A percentile compares a stretch with the other conserved stretches of the same genome.
Conservation (phyloP, 2,888 invertebrate genomes). For the Pyrgus malvae region DNA sequence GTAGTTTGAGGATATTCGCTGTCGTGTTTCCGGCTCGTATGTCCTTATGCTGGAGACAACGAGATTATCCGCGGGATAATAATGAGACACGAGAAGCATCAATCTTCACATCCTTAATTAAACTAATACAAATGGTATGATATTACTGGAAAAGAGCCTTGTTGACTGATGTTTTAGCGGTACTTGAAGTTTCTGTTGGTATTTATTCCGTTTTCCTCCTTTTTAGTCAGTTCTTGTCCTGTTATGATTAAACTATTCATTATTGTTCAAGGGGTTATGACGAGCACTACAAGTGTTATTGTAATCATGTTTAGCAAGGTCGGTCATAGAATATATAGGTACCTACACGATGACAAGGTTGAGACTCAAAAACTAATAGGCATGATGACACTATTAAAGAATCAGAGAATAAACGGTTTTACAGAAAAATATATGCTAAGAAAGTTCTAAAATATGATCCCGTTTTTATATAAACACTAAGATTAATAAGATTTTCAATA, state of each 20-base stretch:
- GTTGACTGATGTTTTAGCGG: constrained; percentile 35
- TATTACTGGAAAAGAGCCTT: constrained; percentile 32
- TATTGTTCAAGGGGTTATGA: background rate
- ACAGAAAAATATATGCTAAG: too few relatives aligned
- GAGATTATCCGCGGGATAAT: constrained; percentile 77
- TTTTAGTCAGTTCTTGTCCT: background rate
- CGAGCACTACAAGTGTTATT: too few relatives aligned
- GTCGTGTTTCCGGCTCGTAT: constrained; percentile 78
- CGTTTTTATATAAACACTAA: too few relatives aligned
- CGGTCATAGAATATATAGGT: too few relatives aligned
- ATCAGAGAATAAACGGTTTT: too few relatives aligned
- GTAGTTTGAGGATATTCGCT: constrained; percentile 77
- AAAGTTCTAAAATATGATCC: too few relatives aligned
- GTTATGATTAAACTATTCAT: background rate
- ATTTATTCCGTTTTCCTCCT: constrained; percentile 8
- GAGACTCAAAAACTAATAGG: too few relatives aligned
- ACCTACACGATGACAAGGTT: too few relatives aligned
- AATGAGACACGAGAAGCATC: constrained; percentile 74
- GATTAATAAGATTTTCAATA: too few relatives aligned
- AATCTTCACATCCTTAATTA: constrained; percentile 51
- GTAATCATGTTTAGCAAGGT: too few relatives aligned
- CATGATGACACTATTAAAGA: too few relatives aligned
- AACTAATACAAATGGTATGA: constrained; percentile 32
- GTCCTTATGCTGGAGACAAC: constrained; percentile 78
- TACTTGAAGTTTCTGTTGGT: constrained; percentile 1